These are phyloP conservation scores for Folsomia candida DNA, from an alignment of 2,888 invertebrate genomes.

Conservation along the genomic window DNA sequence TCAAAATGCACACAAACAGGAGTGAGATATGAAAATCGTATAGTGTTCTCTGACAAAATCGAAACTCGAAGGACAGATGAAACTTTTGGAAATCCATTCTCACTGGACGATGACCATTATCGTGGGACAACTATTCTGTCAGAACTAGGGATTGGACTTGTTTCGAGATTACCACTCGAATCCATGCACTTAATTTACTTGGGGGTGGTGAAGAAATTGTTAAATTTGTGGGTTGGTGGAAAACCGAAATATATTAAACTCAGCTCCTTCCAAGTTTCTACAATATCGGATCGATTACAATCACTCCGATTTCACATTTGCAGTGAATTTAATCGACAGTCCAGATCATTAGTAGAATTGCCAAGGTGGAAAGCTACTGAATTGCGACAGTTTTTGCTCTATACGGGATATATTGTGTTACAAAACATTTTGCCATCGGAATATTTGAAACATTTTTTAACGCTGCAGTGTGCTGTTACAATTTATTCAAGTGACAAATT, in stretches of 20 bases:
- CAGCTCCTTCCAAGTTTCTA: background rate
- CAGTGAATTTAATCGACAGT: background rate
- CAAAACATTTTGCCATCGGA: too few relatives aligned
- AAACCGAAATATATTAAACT: background rate
- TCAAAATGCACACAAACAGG: background rate
- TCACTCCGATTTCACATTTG: background rate
- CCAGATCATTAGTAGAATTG: background rate
- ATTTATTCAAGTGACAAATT: too few relatives aligned
- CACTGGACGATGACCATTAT: background rate
- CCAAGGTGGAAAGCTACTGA: too few relatives aligned
- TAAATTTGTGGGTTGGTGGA: background rate
- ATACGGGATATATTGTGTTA: too few relatives aligned
- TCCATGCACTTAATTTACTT: background rate
- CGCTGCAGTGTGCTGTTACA: too few relatives aligned
- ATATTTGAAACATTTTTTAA: too few relatives aligned
- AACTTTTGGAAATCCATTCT: background rate
- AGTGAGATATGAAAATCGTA: background rate
- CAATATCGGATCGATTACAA: background rate
- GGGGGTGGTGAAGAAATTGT: background rate
- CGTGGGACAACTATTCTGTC: background rate
- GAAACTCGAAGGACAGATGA: background rate
- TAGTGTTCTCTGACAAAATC: background rate
- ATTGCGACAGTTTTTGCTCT: too few relatives aligned
- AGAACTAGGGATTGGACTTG: too few relatives aligned
- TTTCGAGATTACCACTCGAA: background rate